phyloP scores from a whole-genome alignment of 2,888 invertebrate species.

The Pristionchus japonicus region DNA sequence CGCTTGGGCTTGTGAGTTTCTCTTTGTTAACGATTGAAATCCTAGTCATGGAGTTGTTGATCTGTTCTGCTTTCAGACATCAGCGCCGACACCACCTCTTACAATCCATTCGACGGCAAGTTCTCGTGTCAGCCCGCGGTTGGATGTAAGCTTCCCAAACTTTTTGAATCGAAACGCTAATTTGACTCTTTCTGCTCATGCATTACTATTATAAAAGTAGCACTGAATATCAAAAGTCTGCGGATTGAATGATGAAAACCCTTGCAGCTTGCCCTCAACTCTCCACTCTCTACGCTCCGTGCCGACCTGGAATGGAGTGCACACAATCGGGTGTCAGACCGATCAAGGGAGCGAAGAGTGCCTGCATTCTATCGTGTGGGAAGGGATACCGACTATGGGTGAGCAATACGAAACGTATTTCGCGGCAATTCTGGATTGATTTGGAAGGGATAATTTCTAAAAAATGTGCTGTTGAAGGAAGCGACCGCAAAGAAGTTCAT shows the following conservation, averaged over 20 bases:
- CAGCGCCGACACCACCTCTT: background rate
- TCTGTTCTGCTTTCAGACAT: background rate
- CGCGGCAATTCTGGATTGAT: no score
- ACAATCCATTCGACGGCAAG: background rate
- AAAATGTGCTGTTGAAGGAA: no score
- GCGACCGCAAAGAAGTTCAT: background rate
- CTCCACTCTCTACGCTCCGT: background rate
- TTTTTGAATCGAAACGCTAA: no score
- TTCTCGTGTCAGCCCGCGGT: background rate
- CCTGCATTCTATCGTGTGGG: background rate
- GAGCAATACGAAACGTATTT: no score
- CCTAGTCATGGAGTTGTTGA: no score
- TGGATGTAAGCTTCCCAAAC: no score
- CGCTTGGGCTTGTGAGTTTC: background rate
- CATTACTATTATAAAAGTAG: no score
- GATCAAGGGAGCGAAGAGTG: background rate
- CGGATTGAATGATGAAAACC: no score
- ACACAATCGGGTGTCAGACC: background rate
- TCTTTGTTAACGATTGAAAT: background rate
- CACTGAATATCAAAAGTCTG: no score
- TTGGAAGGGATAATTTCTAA: no score
- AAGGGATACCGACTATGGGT: background rate
- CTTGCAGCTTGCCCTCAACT: background rate
- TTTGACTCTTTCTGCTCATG: no score
- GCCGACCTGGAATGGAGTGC: background rate